A percentile compares a stretch with the other conserved stretches of the same genome.
Evolutionary conservation across 2,888 invertebrate genomes (phyloP).

Genomic region (Teinopalpus imperialis): DNA sequence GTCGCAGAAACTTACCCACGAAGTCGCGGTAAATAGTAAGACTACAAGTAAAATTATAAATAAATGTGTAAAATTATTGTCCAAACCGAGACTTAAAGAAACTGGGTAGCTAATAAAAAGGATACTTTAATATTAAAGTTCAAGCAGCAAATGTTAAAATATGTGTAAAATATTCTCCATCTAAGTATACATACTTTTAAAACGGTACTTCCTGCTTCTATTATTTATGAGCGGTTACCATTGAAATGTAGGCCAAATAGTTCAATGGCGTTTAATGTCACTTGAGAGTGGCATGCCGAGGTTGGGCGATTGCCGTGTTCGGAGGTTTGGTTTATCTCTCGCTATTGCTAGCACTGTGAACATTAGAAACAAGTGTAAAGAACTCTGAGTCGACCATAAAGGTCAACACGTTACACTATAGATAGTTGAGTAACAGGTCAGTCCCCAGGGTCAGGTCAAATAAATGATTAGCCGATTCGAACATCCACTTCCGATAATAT

Average conservation of each 20-base stretch:
- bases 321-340: slow-evolving; percentile 14
- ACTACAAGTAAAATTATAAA: slow-evolving; percentile 19
- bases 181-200: slow-evolving; percentile 12
- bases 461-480: slow-evolving; percentile 51
- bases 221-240: slow-evolving; percentile 21
- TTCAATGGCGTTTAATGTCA: slow-evolving; percentile 57
- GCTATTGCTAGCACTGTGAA: slow-evolving; percentile 1
- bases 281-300: slow-evolving; percentile 43
- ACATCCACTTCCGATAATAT: slow-evolving; percentile 69
- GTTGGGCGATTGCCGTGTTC: slow-evolving; percentile 46
- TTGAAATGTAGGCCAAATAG: slow-evolving; percentile 36
- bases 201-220: slow-evolving; percentile 27
- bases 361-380: slow-evolving; percentile 31
- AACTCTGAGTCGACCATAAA: slow-evolving; percentile 41
- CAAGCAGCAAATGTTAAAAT: slow-evolving; percentile 11
- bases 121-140: slow-evolving; percentile 17
- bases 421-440: slow-evolving; percentile 67
- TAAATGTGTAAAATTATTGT: slow-evolving; percentile 14
- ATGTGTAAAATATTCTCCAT: slow-evolving; percentile 15
- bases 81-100: slow-evolving; percentile 15
- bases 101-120: slow-evolving; percentile 7
- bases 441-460: slow-evolving; percentile 63
- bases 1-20: slow-evolving; percentile 4
- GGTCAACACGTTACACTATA: slow-evolving; percentile 59
- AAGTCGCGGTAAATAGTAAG: slow-evolving; percentile 16